phyloP scores from a whole-genome alignment of 2,888 invertebrate species.

The Synanthedon vespiformis region DNA sequence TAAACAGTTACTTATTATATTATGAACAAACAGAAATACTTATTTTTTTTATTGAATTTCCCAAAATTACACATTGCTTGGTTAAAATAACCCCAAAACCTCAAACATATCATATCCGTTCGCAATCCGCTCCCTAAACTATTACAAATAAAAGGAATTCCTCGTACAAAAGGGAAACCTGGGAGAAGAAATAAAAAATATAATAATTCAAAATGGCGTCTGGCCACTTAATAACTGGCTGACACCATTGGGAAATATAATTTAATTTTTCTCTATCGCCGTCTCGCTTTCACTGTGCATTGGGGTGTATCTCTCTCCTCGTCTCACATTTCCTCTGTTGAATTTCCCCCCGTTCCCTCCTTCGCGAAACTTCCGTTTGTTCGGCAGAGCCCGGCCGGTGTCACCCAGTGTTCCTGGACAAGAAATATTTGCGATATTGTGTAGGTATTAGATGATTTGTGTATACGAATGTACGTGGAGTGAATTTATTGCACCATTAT shows the following conservation, averaged over 20 bases:
- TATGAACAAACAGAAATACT: too few species aligned
- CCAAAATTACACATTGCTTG: too few species aligned
- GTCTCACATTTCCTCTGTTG: constrained; percentile 42
- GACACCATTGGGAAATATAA: constrained; percentile 72
- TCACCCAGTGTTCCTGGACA: constrained; percentile 59
- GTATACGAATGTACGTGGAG: constrained; percentile 47
- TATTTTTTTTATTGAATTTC: too few species aligned
- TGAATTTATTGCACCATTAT: constrained; percentile 38
- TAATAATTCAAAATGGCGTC: constrained; percentile 71
- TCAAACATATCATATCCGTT: constrained; percentile 42
- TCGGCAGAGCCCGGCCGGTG: constrained; percentile 32
- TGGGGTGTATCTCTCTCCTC: constrained; percentile 27
- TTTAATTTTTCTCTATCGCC: constrained; percentile 63
- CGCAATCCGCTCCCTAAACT: constrained; percentile 51
- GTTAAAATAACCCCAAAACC: constrained; percentile 8
- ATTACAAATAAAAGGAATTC: constrained; percentile 62
- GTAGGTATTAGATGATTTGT: constrained; percentile 58
- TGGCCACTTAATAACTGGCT: constrained; percentile 72
- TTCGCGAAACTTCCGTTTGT: constrained; percentile 42
- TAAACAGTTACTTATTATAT: too few species aligned
- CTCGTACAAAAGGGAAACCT: constrained; percentile 57
- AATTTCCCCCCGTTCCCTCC: constrained; percentile 23
- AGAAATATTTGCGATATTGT: constrained; percentile 66
- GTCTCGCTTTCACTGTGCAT: constrained; percentile 26
- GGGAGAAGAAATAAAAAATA: constrained; percentile 59